Conservation (phyloP, 2,888 invertebrate species). For the Drosophila buzzatii region DNA sequence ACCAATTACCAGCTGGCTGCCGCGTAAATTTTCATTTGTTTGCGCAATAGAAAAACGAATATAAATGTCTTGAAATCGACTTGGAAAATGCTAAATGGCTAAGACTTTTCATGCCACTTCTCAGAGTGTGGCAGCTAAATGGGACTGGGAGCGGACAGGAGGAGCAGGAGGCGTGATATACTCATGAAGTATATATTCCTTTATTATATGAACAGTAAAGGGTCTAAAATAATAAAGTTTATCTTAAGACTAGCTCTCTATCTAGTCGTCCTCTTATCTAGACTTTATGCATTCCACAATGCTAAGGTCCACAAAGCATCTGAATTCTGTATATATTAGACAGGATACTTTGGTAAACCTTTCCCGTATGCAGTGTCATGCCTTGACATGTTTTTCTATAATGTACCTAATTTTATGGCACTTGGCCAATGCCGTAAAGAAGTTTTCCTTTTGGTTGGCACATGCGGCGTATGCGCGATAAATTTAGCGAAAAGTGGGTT, state of each 20-base stretch:
- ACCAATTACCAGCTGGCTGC: conserved; percentile 56
- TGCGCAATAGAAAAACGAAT: conserved; percentile 38
- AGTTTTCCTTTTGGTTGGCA: not conserved
- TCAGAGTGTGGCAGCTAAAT: not conserved
- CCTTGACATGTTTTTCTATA: not conserved
- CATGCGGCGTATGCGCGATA: conserved; percentile 45
- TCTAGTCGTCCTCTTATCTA: not conserved
- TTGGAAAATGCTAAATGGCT: not conserved
- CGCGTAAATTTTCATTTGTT: conserved; percentile 40
- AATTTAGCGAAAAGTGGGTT: conserved; percentile 10
- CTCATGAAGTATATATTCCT: not conserved
- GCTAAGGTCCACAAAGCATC: not conserved
- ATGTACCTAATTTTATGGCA: not conserved
- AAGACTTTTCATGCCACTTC: not conserved
- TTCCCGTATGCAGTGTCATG: not conserved
- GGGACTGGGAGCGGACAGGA: not conserved
- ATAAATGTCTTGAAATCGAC: conserved; percentile 46
- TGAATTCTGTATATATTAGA: no score
- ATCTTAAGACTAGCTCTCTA: no score
- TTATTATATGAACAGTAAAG: not conserved
- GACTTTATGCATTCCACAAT: not conserved
- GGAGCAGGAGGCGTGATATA: not conserved
- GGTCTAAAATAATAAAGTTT: no score
- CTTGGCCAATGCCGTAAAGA: not conserved
- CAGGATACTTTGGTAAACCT: not conserved